Conservation (phyloP, 2,797 vertebrate genomes). For the Tenualosa ilisha region DNA sequence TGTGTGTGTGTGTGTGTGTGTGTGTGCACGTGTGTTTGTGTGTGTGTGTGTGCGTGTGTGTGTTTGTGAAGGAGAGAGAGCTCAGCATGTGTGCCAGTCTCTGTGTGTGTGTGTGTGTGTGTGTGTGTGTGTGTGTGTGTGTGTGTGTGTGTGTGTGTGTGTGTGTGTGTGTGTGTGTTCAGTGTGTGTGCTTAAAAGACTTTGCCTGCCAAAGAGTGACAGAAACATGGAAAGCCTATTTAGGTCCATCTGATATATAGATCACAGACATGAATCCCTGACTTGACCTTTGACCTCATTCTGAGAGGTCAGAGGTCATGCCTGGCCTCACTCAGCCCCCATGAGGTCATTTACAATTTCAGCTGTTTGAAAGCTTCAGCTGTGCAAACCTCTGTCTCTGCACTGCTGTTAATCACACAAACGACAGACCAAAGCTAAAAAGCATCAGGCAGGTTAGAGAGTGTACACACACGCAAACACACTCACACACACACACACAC, state of each 20-base stretch:
- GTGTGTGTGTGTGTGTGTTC: not conserved
- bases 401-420: not conserved
- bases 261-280: slow-evolving; percentile 12
- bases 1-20: slow-evolving; percentile 1
- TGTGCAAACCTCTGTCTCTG: not conserved
- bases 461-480: not conserved
- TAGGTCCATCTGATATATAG: slow-evolving; percentile 22
- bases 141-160: not conserved
- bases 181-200: not conserved
- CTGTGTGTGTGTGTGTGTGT: not conserved
- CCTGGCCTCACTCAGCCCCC: not conserved
- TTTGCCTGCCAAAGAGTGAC: not conserved
- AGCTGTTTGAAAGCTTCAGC: slow-evolving; percentile 12
- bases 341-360: slow-evolving; percentile 6
- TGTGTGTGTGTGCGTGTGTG: not conserved
- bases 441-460: not conserved
- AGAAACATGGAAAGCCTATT: slow-evolving; percentile 20
- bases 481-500: not conserved
- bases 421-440: not conserved
- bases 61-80: not conserved
- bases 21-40: not conserved
- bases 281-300: not conserved
- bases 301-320: not conserved
- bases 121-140: not conserved
- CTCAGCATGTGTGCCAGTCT: not conserved